phyloP scores from a whole-genome alignment of 2,888 invertebrate genomes.

The Hypomecis atomaria region DNA sequence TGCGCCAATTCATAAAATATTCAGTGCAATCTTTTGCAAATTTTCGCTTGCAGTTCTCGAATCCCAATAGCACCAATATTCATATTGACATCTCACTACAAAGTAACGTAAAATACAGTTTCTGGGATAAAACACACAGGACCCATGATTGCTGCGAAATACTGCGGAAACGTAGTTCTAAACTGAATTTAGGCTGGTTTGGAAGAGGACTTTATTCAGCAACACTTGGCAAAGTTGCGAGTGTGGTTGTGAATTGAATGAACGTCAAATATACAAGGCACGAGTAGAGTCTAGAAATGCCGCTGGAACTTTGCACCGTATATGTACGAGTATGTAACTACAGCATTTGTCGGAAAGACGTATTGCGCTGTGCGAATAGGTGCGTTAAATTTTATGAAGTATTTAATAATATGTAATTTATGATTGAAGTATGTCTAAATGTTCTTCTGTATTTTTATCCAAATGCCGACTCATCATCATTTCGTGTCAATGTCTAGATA shows the following conservation, averaged over 20 bases:
- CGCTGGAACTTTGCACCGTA: not conserved
- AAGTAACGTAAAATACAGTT: constrained; percentile 25
- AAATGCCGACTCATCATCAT: too few relatives aligned
- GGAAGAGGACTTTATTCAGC: constrained; percentile 69
- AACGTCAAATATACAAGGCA: constrained; percentile 69
- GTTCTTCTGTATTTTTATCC: too few relatives aligned
- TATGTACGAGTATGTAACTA: too few relatives aligned
- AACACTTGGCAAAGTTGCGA: constrained; percentile 62
- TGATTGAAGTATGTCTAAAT: too few relatives aligned
- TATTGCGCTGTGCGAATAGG: too few relatives aligned
- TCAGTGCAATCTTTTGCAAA: constrained; percentile 1
- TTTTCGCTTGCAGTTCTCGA: constrained; percentile 4
- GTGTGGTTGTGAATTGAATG: constrained; percentile 73
- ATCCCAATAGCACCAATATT: constrained; percentile 17
- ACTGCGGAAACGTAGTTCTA: constrained; percentile 52
- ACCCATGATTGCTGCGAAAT: constrained; percentile 55
- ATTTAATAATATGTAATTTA: too few relatives aligned
- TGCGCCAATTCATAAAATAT: constrained; percentile 11
- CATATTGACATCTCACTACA: constrained; percentile 23
- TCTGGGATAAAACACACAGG: constrained; percentile 41
- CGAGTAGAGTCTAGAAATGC: constrained; percentile 33
- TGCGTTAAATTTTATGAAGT: too few relatives aligned
- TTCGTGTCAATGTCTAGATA: too few relatives aligned
- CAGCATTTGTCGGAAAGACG: too few relatives aligned
- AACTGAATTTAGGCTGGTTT: constrained; percentile 69